phyloP scores from a whole-genome alignment of 2,113 vertebrate genomes.

The Ellobius talpinus region DNA sequence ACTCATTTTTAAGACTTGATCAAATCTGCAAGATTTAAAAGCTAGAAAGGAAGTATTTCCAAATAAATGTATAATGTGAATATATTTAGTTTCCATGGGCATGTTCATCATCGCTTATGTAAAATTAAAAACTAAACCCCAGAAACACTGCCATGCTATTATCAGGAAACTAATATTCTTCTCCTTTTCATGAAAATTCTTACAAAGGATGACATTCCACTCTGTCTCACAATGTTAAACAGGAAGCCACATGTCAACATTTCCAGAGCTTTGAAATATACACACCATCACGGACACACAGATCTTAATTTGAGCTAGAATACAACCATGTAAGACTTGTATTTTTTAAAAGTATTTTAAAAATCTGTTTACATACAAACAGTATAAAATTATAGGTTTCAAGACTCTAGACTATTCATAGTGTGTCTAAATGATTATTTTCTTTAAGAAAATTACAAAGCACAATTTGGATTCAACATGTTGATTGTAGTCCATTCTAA shows the following conservation, averaged over 20 bases:
- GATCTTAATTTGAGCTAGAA: conserved; percentile 6
- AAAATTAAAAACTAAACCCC: conserved; percentile 12
- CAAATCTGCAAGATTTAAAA: conserved; percentile 2
- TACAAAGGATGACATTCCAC: conserved; percentile 43
- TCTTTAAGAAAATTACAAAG: conserved; percentile 31
- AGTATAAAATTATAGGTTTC: conserved; percentile 4
- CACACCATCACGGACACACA: background rate
- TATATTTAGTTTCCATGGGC: background rate
- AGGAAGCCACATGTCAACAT: conserved; percentile 55
- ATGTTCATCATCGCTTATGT: background rate
- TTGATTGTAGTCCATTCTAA: background rate
- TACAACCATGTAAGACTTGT: conserved; percentile 22
- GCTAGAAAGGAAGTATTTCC: background rate
- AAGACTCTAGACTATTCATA: background rate
- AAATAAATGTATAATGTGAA: conserved; percentile 7
- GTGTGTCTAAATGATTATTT: conserved; percentile 1
- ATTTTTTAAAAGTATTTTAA: background rate
- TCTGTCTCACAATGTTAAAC: conserved; percentile 55
- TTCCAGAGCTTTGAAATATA: conserved; percentile 57
- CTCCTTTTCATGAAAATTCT: background rate
- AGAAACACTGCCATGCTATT: conserved; percentile 51
- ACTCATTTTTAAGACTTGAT: background rate
- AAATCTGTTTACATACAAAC: background rate
- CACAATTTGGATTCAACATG: conserved; percentile 10
- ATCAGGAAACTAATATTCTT: conserved; percentile 34